A percentile compares a stretch with the other conserved stretches of the same genome.
Conservation (phyloP, 2,113 vertebrate species). For the Embiotoca jacksoni region DNA sequence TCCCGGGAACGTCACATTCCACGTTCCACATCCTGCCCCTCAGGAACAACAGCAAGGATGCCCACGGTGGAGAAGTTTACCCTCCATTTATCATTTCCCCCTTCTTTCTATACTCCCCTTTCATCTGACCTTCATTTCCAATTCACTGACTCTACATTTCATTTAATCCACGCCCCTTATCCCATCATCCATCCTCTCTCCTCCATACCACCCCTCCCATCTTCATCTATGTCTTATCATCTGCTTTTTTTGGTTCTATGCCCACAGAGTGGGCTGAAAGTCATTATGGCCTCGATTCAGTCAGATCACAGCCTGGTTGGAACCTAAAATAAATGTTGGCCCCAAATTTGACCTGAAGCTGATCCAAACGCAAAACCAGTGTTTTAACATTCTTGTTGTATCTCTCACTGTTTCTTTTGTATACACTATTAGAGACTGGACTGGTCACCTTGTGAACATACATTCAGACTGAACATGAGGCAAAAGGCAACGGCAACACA, state of each 20-base stretch:
- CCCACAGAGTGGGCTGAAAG: not conserved
- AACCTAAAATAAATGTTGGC: not conserved
- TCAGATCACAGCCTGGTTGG: not conserved
- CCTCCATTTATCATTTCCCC: conserved; percentile 31
- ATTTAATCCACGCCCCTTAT: conserved; percentile 58
- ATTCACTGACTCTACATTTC: conserved; percentile 60
- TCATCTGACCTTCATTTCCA: conserved; percentile 61
- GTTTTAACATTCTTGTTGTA: too few species aligned
- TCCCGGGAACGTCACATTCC: conserved; percentile 32
- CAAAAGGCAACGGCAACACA: too few species aligned
- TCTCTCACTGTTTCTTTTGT: too few species aligned
- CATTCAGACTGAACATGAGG: too few species aligned
- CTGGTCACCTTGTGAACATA: too few species aligned
- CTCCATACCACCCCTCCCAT: not conserved
- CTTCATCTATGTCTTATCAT: conserved; percentile 10
- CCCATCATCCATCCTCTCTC: conserved; percentile 26
- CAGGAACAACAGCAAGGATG: conserved; percentile 26
- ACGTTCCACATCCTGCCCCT: conserved; percentile 2
- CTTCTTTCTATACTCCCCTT: conserved; percentile 32
- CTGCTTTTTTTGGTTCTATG: not conserved
- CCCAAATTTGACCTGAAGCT: too few species aligned
- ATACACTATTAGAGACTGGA: too few species aligned
- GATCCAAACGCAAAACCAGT: too few species aligned
- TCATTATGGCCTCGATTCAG: not conserved
- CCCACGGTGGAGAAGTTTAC: conserved; percentile 2